Percentiles rank a stretch among this genome's conserved stretches.
phyloP scores from a whole-genome alignment of 1,140 invertebrate species.

The Dendrolimus punctatus region DNA sequence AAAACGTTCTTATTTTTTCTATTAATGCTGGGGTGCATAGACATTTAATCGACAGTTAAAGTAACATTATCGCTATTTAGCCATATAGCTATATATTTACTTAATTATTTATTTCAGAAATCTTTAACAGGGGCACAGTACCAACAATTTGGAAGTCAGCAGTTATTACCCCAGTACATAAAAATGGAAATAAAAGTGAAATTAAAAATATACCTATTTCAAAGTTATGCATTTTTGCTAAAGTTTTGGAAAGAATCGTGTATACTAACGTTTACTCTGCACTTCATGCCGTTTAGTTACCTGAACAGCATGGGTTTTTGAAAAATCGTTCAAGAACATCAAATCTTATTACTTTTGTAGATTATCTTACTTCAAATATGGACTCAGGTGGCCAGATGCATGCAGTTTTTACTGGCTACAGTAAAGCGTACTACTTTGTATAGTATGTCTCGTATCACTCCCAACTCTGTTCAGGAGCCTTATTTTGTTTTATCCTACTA shows the following conservation, averaged over 20 bases:
- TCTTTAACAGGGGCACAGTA: too few species aligned
- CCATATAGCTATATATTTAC: too few species aligned
- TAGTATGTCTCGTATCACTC: too few species aligned
- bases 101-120: too few species aligned
- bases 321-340: constrained; percentile 20
- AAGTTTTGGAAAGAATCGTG: constrained; percentile 21
- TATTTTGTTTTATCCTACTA: too few species aligned
- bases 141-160: constrained; percentile 25
- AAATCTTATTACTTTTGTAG: constrained; percentile 21
- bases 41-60: too few species aligned
- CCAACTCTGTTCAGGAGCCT: too few species aligned
- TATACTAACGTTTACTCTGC: constrained; percentile 5
- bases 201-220: constrained; percentile 19
- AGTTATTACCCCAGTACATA: constrained; percentile 21
- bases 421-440: too few species aligned
- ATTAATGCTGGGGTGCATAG: too few species aligned
- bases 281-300: constrained; percentile 5
- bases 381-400: constrained; percentile 25
- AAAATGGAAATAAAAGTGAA: constrained; percentile 14
- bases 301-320: constrained; percentile 29
- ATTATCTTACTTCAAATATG: constrained; percentile 11
- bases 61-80: too few species aligned
- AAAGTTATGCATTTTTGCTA: constrained; percentile 22
- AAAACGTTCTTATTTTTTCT: too few species aligned
- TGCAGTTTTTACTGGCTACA: constrained; percentile 27